Conservation (phyloP, 2,113 vertebrate genomes). For the Regulus satrapa region DNA sequence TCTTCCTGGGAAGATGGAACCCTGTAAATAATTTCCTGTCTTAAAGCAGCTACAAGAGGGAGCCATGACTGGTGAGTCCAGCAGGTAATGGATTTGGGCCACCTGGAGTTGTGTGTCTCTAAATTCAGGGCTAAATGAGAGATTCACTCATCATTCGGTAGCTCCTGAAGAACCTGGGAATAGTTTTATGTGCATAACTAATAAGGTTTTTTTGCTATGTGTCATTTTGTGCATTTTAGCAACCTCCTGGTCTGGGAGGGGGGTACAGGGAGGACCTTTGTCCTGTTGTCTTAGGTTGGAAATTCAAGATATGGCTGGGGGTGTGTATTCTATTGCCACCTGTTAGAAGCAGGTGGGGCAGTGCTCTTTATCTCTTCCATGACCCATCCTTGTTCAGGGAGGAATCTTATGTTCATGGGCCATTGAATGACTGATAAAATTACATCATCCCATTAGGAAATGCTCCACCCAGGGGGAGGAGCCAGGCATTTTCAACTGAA, state of each 20-base stretch:
- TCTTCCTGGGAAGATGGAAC: slow-evolving; percentile 39
- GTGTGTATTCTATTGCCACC: too few relatives aligned
- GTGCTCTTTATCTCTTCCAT: too few relatives aligned
- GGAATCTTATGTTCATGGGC: too few relatives aligned
- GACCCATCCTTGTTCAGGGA: too few relatives aligned
- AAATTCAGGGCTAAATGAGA: neutral
- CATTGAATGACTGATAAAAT: too few relatives aligned
- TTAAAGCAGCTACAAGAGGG: slow-evolving; percentile 8
- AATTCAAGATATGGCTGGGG: too few relatives aligned
- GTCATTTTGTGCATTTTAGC: neutral
- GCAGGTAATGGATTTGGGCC: neutral
- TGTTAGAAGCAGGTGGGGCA: too few relatives aligned
- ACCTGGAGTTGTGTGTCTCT: neutral
- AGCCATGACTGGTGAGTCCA: neutral
- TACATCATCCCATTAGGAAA: too few relatives aligned
- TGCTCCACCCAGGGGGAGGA: too few relatives aligned
- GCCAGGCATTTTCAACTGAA: too few relatives aligned
- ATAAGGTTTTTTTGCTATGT: neutral
- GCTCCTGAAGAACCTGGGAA: neutral
- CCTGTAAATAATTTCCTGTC: slow-evolving; percentile 58
- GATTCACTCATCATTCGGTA: neutral
- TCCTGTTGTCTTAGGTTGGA: too few relatives aligned
- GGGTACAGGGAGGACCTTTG: neutral
- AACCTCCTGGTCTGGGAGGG: too few relatives aligned
- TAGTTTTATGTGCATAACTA: neutral